Base-by-base conservation (phyloP, 2,888 invertebrate genomes). In the Geotrupes spiniger region DNA sequence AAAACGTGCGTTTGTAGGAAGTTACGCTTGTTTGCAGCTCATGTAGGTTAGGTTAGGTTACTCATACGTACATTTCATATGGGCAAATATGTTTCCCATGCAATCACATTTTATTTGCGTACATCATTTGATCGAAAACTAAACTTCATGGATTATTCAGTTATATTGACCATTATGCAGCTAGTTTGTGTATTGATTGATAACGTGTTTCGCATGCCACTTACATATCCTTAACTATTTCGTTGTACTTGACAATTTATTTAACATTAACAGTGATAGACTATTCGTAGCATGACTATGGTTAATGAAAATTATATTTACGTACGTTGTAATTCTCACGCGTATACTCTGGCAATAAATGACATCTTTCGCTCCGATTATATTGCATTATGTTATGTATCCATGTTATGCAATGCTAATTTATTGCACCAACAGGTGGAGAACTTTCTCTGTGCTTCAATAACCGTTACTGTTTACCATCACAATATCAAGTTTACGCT, bases 41-140 rank as follows among this genome's bases (percentile, higher is more conserved):
- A 45, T 38, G 26, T 27, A 41, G 38, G 36, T 36, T 49, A 49
- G 49, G 49, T 49, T 49, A 44, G 36, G 44, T 49, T 49, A 9
- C 36, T 36, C 5, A 36, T 36, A 11, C 26, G 16, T 17, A 38
- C 11, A 41, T n/a, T 21, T 12, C 12, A 33, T 31, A 36, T 43
- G 25, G 43, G 43, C 36, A 45, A 44, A 44, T 33, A 48, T 25
- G 33, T 11, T 31, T 39, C 8, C 26, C 11, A 14, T 16, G 11
- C 21, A 25, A 27, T 42, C 42, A 27, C 27, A 10, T 4, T 45
- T 17, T 29, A 16, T 36, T 44, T 29, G 44, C 43, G 39, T 40
- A 33, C 29, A 41, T 41, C 31, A 12, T 40, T 29, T 42, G 27
- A 28, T 21, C 45, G 28, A 4, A 46, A 36, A 33, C 15, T 31